Base-by-base conservation (phyloP, 2,888 invertebrate species). In the Synergus laeviventris region DNA sequence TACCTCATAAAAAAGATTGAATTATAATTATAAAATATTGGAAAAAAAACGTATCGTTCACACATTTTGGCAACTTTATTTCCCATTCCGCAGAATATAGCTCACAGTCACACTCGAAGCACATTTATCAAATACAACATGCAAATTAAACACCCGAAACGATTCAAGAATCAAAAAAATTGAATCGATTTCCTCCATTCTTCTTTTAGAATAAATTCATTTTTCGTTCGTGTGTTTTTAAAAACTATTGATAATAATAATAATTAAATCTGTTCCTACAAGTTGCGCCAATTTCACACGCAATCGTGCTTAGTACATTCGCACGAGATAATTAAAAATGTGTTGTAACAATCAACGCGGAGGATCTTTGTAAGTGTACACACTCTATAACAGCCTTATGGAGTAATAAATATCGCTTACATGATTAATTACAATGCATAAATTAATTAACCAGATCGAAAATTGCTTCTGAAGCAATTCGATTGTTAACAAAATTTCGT, bases 331-430 rank as follows among this genome's bases (percentile, higher is more conserved):
- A 70, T 49, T 70, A 49, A 42, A 70, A 16, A 49, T 70, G 45
- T 45, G 14, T 49, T 45, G n/a, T 3, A 70, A 70, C 31, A 45
- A 70, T 70, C 8, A 66, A 66, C 45, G 42, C 21, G 45, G 24
- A 45, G 24, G 11, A 42, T 16, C 24, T 70, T 70, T 11, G 11
- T 54, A 49, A 70, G 11, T 70, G 4, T 49, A 70, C 12, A 49
- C 70, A n/a, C 49, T 36, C 49, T 36, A 66, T 66, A 70, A 70
- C 70, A 70, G 70, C 70, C 70, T 70, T 70, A 70, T 49, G 31
- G n/a, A 45, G 11, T 70, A 70, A 70, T 49, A 49, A 70, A 70
- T 70, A 59, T 59, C 59, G 59, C 24, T 59, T 24, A 54, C n/a
- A 54, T 54, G 42, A 66, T n/a, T 39, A 16, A 24, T 66, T 66